Base-by-base conservation (phyloP, 2,888 invertebrate genomes). In the Entomobrya multifasciata region DNA sequence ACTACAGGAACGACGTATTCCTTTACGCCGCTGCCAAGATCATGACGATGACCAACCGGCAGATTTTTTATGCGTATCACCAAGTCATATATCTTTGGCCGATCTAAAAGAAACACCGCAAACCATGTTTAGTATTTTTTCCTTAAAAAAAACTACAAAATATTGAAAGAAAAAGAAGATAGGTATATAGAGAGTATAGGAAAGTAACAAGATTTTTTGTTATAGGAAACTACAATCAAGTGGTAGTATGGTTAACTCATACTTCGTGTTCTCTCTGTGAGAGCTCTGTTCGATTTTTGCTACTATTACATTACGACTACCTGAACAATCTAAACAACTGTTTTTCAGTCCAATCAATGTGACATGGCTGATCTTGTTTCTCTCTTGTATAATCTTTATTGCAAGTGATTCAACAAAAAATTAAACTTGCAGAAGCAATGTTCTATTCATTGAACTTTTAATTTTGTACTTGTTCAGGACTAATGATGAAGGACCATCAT, bases 301-400 rank as follows among this genome's bases (percentile, higher is more conserved):
- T 15, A n/a, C 49, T n/a, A 49, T 15, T 8, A 52, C 52, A 52
- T 52, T 3, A 8, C n/a, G 10, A 3, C 17, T 27, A 30, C 4
- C 25, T 25, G 20, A n/a, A 52, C 10, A 17, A 52, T 30, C 2
- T 8, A 74, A 17, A 47, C 17, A 25, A 44, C 47, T 47, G 20
- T 22, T 72, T 36, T 8, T 36, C 36, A 27, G 27, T 70, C 17
- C 30, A 47, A 55, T 74, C 52, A 74, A 52, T 41, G 57, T 77
- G 77, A 77, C 77, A 77, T 77, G 49, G 20, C 72, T 72, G 72
- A 72, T 72, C 72, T 72, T 72, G 72, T 74, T 74, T 74, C 52
- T 17, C 15, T 17, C 44, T 52, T 74, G 27, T 74, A 8, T 36
- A 36, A 36, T 8, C 27, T 55, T 8, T 55, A 20, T 22, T 55